Base-by-base conservation (phyloP, 2,113 vertebrate genomes). In the Ascaphus truei region DNA sequence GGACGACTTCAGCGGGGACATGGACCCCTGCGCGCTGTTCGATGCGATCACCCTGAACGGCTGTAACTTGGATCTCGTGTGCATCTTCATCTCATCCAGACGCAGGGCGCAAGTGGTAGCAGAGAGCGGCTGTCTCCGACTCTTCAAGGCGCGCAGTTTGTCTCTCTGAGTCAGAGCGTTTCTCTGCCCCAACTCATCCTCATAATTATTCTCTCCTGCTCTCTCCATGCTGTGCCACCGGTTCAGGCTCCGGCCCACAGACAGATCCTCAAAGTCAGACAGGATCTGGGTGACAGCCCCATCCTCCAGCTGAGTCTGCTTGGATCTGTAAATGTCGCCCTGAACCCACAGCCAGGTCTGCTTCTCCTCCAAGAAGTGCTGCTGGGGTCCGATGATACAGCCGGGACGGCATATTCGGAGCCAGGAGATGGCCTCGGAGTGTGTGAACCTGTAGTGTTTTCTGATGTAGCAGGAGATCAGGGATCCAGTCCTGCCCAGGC, bases 381-480 rank as follows among this genome's bases (percentile, higher is more conserved):
- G 97, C 79, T 99, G 97, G 0, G 97, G 96, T 61, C 97, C 97
- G 47, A 99, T 98, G 74, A 99, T 89, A 55, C 96, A 98, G 25
- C 97, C 97, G 0, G 97, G 97, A 25, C 97, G 88, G 78, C 97
- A 98, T 78, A 97, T 88, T 78, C 97, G 81, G 81, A 98, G 93
- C 97, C 97, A 99, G 68, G 94, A 92, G 15, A 99, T 93, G 79
- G 89, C 85, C 83, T 99, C 96, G 0, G 87, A 89, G 0, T 95
- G 93, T 0, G 93, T 93, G 81, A 99, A 96, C 77, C 89, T 89
- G 82, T 98, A 96, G 59, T 96, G 95, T 55, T 98, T 99, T 93
- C 98, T 98, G 73, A 98, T 87, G 69, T 98, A 99, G 79, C 96
- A 98, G 80, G 94, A 94, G 66, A 99, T 98, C 76, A 99, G 77